These are phyloP conservation scores for Cuculus canorus DNA, from an alignment of 2,797 vertebrate species.

Conservation along the genomic window DNA sequence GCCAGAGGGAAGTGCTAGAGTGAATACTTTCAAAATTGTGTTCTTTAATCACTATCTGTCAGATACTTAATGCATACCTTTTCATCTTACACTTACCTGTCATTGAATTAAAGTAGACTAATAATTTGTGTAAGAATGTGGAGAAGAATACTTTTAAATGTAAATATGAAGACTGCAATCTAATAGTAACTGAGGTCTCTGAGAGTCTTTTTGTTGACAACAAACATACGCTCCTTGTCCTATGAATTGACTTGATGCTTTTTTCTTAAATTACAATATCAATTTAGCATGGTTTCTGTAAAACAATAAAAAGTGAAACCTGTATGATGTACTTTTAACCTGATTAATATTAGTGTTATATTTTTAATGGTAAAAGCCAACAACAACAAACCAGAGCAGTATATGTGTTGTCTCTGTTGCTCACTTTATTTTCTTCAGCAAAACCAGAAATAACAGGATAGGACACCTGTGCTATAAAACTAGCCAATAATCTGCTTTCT, in stretches of 20 bases:
- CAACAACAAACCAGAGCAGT: background rate
- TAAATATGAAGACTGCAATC: constrained; percentile 23
- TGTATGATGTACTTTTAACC: background rate
- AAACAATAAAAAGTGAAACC: background rate
- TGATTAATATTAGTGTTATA: background rate
- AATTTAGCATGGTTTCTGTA: background rate
- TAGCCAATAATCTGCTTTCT: background rate
- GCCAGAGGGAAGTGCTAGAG: background rate
- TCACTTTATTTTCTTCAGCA: background rate
- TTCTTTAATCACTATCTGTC: background rate
- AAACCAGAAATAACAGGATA: background rate
- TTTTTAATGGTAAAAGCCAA: background rate
- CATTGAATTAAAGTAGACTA: background rate
- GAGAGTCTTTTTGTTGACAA: background rate
- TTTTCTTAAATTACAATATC: background rate
- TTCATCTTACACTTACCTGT: background rate
- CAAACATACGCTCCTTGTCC: background rate
- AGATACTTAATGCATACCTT: background rate
- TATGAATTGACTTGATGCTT: background rate
- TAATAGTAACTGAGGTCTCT: background rate
- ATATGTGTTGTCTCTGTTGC: background rate
- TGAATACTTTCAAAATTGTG: background rate
- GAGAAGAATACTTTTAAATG: constrained; percentile 34
- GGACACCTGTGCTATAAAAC: background rate
- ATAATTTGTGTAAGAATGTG: constrained; percentile 15